phyloP scores from a whole-genome alignment of 2,888 invertebrate genomes.

The Nephrotoma guestfalica region DNA sequence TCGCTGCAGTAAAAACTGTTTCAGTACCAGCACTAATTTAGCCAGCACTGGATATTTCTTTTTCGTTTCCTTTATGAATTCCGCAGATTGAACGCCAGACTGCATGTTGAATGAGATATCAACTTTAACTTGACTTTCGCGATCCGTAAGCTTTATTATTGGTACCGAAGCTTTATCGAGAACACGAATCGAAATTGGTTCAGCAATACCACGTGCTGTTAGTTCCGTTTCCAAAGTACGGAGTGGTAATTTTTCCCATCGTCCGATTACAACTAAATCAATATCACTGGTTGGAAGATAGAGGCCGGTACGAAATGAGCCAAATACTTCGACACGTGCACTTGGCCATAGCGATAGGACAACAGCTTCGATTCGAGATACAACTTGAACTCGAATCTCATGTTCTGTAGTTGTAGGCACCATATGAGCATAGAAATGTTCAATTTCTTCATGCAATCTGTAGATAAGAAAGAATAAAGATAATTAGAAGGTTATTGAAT shows the following conservation, averaged over 20 bases:
- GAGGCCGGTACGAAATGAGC: constrained; percentile 92
- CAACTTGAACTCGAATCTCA: constrained; percentile 74
- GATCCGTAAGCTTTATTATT: constrained; percentile 92
- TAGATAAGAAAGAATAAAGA: constrained; percentile 11
- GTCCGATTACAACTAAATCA: constrained; percentile 54
- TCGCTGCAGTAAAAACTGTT: constrained; percentile 94
- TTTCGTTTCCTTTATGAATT: constrained; percentile 85
- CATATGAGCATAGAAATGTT: constrained; percentile 93
- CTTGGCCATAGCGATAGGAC: constrained; percentile 84
- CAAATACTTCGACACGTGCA: constrained; percentile 93
- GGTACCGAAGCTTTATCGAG: constrained; percentile 97
- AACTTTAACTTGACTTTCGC: constrained; percentile 67
- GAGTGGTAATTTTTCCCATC: constrained; percentile 84
- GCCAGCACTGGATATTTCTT: constrained; percentile 78
- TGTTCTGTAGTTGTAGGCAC: constrained; percentile 86
- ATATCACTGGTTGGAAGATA: constrained; percentile 92
- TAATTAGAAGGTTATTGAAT: background rate
- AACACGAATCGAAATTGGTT: constrained; percentile 82
- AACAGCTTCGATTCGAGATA: constrained; percentile 74
- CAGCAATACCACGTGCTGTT: constrained; percentile 77
- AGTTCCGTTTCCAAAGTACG: constrained; percentile 84
- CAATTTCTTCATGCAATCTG: constrained; percentile 93
- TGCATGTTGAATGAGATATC: constrained; percentile 99
- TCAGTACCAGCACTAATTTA: constrained; percentile 91
- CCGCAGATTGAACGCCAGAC: constrained; percentile 92